phyloP scores from a whole-genome alignment of 2,888 invertebrate genomes.

The Leptarthrus brevirostris region DNA sequence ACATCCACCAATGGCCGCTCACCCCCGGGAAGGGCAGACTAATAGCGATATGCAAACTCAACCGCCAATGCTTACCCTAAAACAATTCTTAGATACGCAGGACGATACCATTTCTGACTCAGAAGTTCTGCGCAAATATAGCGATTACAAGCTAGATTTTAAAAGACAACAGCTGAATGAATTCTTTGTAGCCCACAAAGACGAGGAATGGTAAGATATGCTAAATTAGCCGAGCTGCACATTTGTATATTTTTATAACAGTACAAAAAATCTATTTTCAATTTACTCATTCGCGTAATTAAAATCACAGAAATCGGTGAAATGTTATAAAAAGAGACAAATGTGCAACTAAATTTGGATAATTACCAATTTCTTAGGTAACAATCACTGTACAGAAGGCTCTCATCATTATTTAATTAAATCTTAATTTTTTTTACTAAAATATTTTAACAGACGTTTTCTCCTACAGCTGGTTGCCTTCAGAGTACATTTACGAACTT shows the following conservation, averaged over 20 bases:
- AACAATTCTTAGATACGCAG: conserved; percentile 94
- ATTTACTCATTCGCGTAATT: neutral
- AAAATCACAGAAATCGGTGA: neutral
- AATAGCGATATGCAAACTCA: conserved; percentile 75
- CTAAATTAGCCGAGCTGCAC: neutral
- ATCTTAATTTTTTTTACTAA: conserved; percentile 18
- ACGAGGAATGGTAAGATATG: conserved; percentile 95
- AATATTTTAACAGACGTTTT: conserved; percentile 51
- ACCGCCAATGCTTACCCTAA: conserved; percentile 96
- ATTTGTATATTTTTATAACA: conserved; percentile 22
- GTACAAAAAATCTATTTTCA: neutral
- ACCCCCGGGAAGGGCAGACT: conserved; percentile 57
- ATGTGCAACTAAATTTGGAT: neutral
- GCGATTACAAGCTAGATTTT: conserved; percentile 98
- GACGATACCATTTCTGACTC: conserved; percentile 98
- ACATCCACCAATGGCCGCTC: conserved; percentile 55
- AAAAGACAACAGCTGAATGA: conserved; percentile 96
- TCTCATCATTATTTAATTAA: neutral
- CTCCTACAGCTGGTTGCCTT: conserved; percentile 53
- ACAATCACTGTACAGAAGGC: neutral
- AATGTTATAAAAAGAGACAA: neutral
- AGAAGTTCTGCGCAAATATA: conserved; percentile 95
- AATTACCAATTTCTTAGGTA: conserved; percentile 11
- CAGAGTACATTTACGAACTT: conserved; percentile 47
- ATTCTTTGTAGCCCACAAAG: conserved; percentile 98